A percentile compares a stretch with the other conserved stretches of the same genome.
Conservation (phyloP, 2,888 invertebrate species). For the Polyommatus icarus region DNA sequence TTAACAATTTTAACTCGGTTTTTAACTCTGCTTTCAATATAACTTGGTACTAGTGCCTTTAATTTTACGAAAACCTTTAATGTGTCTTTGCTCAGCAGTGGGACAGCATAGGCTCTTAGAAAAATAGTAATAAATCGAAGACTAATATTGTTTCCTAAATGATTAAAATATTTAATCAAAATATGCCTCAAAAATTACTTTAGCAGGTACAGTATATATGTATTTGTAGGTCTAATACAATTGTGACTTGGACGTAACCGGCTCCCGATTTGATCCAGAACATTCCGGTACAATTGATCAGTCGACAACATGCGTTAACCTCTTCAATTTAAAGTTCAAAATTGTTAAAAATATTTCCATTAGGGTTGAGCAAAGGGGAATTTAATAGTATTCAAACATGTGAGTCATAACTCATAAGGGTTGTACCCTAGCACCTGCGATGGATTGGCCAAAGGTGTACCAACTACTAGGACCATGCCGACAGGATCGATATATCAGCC, state of each 20-base stretch:
- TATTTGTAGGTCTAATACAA: not conserved
- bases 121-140: too few relatives aligned
- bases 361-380: slow-evolving; percentile 45
- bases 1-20: not conserved
- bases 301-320: slow-evolving; percentile 39
- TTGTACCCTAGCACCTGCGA: slow-evolving; percentile 24
- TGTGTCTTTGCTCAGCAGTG: too few relatives aligned
- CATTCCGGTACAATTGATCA: slow-evolving; percentile 36
- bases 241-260: not conserved
- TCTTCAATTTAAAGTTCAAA: slow-evolving; percentile 43
- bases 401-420: slow-evolving; percentile 25
- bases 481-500: not conserved
- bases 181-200: not conserved
- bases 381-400: slow-evolving; percentile 39
- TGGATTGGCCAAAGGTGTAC: not conserved
- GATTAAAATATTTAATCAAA: too few relatives aligned
- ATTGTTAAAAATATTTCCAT: slow-evolving; percentile 40
- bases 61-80: too few relatives aligned
- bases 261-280: slow-evolving; percentile 43
- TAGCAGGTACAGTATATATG: not conserved
- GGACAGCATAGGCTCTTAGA: too few relatives aligned
- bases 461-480: not conserved
- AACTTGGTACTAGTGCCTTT: too few relatives aligned
- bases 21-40: not conserved
- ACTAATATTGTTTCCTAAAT: too few relatives aligned